Conservation (phyloP, 2,888 invertebrate species). For the Scaptomyza polygonia region DNA sequence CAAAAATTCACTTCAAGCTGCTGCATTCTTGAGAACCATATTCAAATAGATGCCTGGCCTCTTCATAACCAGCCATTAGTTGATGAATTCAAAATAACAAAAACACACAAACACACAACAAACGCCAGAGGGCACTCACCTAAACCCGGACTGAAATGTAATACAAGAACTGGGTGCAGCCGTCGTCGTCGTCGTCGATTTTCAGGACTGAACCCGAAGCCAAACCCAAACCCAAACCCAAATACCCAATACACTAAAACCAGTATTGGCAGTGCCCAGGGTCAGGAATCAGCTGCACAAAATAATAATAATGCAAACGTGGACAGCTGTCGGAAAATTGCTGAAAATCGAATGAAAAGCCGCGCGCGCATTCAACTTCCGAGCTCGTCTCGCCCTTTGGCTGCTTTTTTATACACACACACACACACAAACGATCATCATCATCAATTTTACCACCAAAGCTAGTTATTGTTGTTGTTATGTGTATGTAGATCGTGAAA, state of each 20-base stretch:
- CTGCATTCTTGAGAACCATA: conserved; percentile 29
- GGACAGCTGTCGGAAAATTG: conserved; percentile 75
- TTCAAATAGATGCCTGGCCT: conserved; percentile 54
- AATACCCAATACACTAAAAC: too few relatives aligned
- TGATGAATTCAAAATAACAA: conserved; percentile 63
- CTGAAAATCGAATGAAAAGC: conserved; percentile 75
- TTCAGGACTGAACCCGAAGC: conserved; percentile 21
- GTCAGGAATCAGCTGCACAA: conserved; percentile 73
- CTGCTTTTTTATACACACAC: conserved; percentile 38
- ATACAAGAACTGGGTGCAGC: conserved; percentile 73
- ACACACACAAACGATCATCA: conserved; percentile 21
- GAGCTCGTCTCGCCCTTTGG: conserved; percentile 49
- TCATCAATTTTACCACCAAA: conserved; percentile 55
- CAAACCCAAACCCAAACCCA: conserved; percentile 24
- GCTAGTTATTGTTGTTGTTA: conserved; percentile 32
- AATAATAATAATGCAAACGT: conserved; percentile 66
- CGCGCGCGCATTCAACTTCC: conserved; percentile 48
- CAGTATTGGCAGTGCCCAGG: conserved; percentile 43
- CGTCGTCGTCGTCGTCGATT: too few relatives aligned
- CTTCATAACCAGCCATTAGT: conserved; percentile 55
- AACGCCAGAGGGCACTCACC: conserved; percentile 72
- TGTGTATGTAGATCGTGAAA: conserved; percentile 65
- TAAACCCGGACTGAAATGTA: conserved; percentile 54
- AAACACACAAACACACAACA: conserved; percentile 27
- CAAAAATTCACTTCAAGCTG: conserved; percentile 31